Base-by-base conservation (phyloP, 2,113 vertebrate species). In the Erythrocercus mccallii region DNA sequence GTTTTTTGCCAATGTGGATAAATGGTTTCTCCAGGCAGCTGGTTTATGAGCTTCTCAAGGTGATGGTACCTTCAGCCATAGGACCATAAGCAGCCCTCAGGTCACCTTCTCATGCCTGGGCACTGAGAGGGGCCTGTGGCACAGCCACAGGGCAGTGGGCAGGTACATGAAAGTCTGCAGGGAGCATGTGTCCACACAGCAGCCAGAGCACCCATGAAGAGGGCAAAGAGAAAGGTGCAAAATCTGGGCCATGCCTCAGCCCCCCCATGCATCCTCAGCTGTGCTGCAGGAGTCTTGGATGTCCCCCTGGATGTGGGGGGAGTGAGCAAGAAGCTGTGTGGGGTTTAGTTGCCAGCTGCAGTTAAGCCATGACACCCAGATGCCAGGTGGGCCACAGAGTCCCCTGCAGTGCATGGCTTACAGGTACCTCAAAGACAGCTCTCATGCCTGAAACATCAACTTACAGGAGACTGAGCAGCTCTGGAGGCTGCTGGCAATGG, bases 111-210 rank as follows among this genome's bases (percentile, higher is more conserved):
- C 71, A 60, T 24, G 35, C 25, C 74, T 56, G 70, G 30, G n/a
- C 58, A 61, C 66, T 33, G 44, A 57, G n/a, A 89, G 1, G 1
- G 21, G 48, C 28, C 70, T 28, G 60, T 11, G 64, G n/a, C 76
- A 71, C 16, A 27, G 79, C 35, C 6, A 2, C 33, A 64, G 57
- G n/a, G 78, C 68, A 71, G 60, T 0, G 0, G 56, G 31, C 47
- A 71, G 38, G 38, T 42, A 45, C 1, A 1, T 10, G 25, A 50
- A 76, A 5, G 12, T 51, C 66, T 91, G 57, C 53, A 72, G 33
- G 38, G 30, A 54, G 37, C 5, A 0, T 4, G 35, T 28, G 22
- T 35, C 40, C 45, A 35, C 1, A 3, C 6, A 22, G n/a, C 47
- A 64, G 54, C 22, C 74, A 86, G 35, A 68, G 35, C 23, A 65